phyloP scores from a whole-genome alignment of 1,140 invertebrate genomes.

The Drosophila asahinai region DNA sequence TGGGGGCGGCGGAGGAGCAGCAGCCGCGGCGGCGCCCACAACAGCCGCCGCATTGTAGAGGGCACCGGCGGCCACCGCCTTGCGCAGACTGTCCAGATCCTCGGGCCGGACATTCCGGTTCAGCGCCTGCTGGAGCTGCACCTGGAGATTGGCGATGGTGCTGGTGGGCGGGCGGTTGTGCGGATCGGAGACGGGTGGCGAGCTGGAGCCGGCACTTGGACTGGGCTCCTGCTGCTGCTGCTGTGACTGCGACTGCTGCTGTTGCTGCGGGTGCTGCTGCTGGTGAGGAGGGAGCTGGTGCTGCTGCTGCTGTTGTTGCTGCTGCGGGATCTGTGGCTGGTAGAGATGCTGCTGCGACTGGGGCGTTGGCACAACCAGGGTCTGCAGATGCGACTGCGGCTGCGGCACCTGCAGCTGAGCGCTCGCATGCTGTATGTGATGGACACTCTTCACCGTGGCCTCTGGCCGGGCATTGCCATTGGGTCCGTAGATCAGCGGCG shows the following conservation, averaged over 20 bases:
- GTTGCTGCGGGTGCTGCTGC: constrained; percentile 29
- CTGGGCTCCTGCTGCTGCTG: constrained; percentile 47
- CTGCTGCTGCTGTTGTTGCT: constrained; percentile 17
- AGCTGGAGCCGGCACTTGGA: constrained; percentile 54
- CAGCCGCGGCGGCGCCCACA: constrained; percentile 36
- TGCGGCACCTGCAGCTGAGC: constrained; percentile 28
- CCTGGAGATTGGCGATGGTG: constrained; percentile 73
- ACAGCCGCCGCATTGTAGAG: constrained; percentile 55
- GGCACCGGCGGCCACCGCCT: constrained; percentile 73
- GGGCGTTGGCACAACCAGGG: constrained; percentile 35
- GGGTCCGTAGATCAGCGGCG: constrained; percentile 62
- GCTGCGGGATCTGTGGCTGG: constrained; percentile 44
- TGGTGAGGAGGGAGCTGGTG: constrained; percentile 54
- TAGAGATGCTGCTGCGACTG: constrained; percentile 51
- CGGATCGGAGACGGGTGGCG: constrained; percentile 31
- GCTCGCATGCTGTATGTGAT: constrained; percentile 69
- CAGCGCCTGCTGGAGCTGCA: constrained; percentile 70
- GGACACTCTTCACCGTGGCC: constrained; percentile 45
- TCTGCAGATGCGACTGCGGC: constrained; percentile 47
- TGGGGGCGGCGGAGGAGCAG: constrained; percentile 26
- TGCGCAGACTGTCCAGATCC: constrained; percentile 78
- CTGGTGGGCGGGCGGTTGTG: constrained; percentile 79
- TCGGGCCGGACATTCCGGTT: constrained; percentile 74
- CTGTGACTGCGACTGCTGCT: constrained; percentile 38
- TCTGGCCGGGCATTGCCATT: constrained; percentile 38